Evolutionary conservation across 1,140 invertebrate genomes (phyloP).

Genomic region (Neodiprion pinetum): DNA sequence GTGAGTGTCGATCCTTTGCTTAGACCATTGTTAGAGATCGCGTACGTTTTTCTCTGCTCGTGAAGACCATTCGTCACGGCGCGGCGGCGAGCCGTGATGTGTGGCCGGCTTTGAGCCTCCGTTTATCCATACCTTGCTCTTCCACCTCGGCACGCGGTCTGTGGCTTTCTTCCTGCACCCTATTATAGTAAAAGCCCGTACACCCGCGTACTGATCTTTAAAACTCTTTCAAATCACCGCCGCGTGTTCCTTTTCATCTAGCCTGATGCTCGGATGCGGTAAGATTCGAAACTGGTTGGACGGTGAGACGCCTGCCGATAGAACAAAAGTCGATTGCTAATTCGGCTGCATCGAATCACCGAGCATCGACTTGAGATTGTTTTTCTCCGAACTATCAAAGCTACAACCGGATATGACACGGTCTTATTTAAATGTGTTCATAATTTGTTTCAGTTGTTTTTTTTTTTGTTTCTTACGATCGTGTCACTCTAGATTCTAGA

Average conservation of each 20-base stretch:
- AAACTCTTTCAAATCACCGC: neutral
- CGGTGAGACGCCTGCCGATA: neutral
- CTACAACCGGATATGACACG: too few species aligned
- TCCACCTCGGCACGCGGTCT: neutral
- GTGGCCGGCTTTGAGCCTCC: neutral
- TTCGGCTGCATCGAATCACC: neutral
- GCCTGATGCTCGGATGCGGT: too few species aligned
- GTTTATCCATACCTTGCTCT: neutral
- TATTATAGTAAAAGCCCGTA: constrained; percentile 6
- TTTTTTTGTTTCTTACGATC: too few species aligned
- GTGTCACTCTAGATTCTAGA: too few species aligned
- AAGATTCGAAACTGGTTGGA: neutral
- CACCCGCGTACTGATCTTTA: neutral
- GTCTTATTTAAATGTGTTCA: too few species aligned
- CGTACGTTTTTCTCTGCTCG: neutral
- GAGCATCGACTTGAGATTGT: neutral
- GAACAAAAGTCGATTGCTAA: neutral
- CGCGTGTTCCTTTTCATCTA: neutral
- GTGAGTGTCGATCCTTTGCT: constrained; percentile 7
- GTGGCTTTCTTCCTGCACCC: neutral
- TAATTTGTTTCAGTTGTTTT: too few species aligned
- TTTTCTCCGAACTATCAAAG: too few species aligned
- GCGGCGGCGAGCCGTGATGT: neutral
- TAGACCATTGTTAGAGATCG: constrained; percentile 4
- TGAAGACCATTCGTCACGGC: constrained; percentile 1